Conservation (phyloP, 1,140 invertebrate genomes). For the Liolophura sinensis region DNA sequence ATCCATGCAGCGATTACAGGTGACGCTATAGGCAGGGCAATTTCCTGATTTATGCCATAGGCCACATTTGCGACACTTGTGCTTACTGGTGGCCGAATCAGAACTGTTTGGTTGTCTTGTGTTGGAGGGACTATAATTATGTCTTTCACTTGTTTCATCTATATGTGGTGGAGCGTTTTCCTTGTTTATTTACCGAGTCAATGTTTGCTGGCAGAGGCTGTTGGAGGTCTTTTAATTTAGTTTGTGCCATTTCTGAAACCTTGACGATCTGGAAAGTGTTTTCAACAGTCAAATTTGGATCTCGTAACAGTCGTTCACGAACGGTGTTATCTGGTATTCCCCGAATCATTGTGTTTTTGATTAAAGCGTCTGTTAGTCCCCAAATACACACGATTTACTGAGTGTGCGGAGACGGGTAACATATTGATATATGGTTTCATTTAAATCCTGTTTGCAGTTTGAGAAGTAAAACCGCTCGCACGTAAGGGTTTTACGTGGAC, state of each 20-base stretch:
- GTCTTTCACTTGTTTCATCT: not conserved
- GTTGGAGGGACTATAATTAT: not conserved
- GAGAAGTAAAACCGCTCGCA: too few relatives aligned
- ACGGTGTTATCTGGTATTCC: too few relatives aligned
- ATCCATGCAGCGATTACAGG: too few relatives aligned
- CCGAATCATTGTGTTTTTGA: too few relatives aligned
- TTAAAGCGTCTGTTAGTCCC: too few relatives aligned
- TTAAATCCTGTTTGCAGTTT: too few relatives aligned
- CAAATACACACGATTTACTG: too few relatives aligned
- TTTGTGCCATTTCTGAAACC: constrained; percentile 13
- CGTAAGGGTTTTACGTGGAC: too few relatives aligned
- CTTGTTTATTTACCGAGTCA: not conserved
- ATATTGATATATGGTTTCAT: too few relatives aligned
- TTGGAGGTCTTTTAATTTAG: constrained; percentile 6
- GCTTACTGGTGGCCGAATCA: not conserved
- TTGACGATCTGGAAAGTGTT: constrained; percentile 16
- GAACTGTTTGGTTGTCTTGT: not conserved
- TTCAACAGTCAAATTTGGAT: constrained; percentile 15
- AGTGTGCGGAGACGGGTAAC: too few relatives aligned
- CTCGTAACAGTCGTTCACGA: not conserved
- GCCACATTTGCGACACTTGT: constrained; percentile 12
- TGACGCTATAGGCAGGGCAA: constrained; percentile 9
- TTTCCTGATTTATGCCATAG: constrained; percentile 17
- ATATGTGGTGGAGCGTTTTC: not conserved
- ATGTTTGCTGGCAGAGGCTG: not conserved